A percentile compares a stretch with the other conserved stretches of the same genome.
These are phyloP conservation scores for Paralichthys olivaceus DNA, from an alignment of 2,113 vertebrate species.

Conservation along the genomic window DNA sequence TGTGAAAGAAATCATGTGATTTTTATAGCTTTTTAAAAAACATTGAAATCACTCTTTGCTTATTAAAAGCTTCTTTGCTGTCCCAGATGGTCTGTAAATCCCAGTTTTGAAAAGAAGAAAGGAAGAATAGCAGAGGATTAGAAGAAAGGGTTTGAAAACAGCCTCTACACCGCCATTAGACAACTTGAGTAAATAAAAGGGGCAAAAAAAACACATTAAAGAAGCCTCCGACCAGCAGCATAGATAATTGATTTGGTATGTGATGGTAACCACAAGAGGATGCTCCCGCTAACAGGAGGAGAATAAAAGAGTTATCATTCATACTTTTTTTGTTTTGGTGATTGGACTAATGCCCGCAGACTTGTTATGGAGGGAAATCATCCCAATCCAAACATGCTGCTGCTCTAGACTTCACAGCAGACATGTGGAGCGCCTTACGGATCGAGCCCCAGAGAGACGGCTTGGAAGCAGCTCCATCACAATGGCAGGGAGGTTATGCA, in stretches of 20 bases:
- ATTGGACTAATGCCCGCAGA: slow-evolving; percentile 55
- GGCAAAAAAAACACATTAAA: slow-evolving; percentile 68
- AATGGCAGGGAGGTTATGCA: slow-evolving; percentile 74
- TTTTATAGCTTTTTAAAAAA: slow-evolving; percentile 55
- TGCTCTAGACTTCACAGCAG: slow-evolving; percentile 55
- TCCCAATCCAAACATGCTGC: slow-evolving; percentile 60
- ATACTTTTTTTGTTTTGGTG: slow-evolving; percentile 29
- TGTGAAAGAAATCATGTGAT: slow-evolving; percentile 39
- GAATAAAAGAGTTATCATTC: slow-evolving; percentile 57
- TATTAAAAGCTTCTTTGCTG: slow-evolving; percentile 68
- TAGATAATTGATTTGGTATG: slow-evolving; percentile 80
- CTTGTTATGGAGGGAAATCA: slow-evolving; percentile 63
- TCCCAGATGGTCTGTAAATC: slow-evolving; percentile 75
- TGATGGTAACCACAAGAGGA: slow-evolving; percentile 68
- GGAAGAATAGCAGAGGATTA: slow-evolving; percentile 81
- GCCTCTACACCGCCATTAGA: slow-evolving; percentile 60
- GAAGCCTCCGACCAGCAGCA: slow-evolving; percentile 70
- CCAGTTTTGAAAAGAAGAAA: slow-evolving; percentile 79
- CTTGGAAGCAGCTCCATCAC: slow-evolving; percentile 68
- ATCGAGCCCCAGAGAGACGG: slow-evolving; percentile 51
- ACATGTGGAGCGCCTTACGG: slow-evolving; percentile 65
- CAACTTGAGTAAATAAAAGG: slow-evolving; percentile 64
- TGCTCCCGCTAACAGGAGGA: slow-evolving; percentile 38
- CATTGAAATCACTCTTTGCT: slow-evolving; percentile 50
- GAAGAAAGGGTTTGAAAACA: slow-evolving; percentile 60